Evolutionary conservation across 2,888 invertebrate genomes (phyloP).

Genomic region (Trichopoda pennipes): DNA sequence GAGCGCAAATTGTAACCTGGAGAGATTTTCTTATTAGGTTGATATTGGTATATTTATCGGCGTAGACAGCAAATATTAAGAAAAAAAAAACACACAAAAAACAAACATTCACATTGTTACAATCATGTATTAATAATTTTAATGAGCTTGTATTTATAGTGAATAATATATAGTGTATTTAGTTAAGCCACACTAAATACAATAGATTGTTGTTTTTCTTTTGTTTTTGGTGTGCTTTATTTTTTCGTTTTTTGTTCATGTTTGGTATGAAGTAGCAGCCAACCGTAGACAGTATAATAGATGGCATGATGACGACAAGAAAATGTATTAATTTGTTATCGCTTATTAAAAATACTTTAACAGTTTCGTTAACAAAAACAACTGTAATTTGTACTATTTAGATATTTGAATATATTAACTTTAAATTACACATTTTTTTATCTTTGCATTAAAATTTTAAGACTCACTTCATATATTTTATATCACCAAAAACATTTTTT

Average conservation of each 20-base stretch:
- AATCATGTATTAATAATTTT: constrained; percentile 15
- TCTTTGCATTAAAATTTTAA: no score
- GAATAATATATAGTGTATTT: constrained; percentile 6
- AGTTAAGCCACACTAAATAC: constrained; percentile 33
- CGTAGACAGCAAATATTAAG: constrained; percentile 30
- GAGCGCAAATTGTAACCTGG: constrained; percentile 13
- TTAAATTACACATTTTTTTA: no score
- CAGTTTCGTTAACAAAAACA: neutral
- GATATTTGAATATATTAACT: no score
- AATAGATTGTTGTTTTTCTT: constrained; percentile 21
- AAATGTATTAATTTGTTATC: constrained; percentile 13
- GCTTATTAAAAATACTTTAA: neutral
- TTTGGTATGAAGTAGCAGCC: constrained; percentile 50
- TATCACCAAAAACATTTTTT: neutral
- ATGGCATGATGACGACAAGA: constrained; percentile 60
- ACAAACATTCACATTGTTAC: constrained; percentile 26
- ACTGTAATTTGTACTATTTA: no score
- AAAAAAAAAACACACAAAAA: constrained; percentile 1
- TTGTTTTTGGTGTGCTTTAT: constrained; percentile 6
- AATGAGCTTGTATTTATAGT: constrained; percentile 5
- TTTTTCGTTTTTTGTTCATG: constrained; percentile 33
- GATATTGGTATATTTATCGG: constrained; percentile 31
- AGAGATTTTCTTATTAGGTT: constrained; percentile 38
- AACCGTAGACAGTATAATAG: constrained; percentile 62
- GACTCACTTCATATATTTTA: no score